phyloP scores from a whole-genome alignment of 2,797 vertebrate species.

The Eremophila alpestris region DNA sequence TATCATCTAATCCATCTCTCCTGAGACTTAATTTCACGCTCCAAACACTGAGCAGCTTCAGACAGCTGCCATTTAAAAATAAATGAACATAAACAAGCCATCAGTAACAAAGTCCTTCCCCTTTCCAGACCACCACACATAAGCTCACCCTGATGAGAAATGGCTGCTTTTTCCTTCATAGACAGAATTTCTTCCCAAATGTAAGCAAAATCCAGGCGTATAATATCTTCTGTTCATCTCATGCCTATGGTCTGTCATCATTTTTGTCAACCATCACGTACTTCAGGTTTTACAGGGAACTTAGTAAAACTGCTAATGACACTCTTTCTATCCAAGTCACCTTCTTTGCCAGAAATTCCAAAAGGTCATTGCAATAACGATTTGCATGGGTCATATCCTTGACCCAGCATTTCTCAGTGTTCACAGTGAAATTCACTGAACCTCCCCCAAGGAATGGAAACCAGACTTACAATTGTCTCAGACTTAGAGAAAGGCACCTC shows the following conservation, averaged over 20 bases:
- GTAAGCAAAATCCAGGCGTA: neutral
- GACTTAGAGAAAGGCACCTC: neutral
- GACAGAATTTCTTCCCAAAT: neutral
- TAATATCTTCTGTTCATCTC: neutral
- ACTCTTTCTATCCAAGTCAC: neutral
- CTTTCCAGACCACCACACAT: neutral
- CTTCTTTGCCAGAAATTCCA: neutral
- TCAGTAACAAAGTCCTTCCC: neutral
- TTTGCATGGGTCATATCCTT: neutral
- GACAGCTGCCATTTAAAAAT: conserved; percentile 55
- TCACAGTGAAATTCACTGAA: neutral
- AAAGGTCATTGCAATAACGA: neutral
- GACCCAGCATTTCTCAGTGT: rapidly evolving
- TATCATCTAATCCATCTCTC: conserved; percentile 38
- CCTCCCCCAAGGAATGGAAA: neutral
- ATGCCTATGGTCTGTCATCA: rapidly evolving
- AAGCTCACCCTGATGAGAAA: neutral
- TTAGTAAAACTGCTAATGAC: neutral
- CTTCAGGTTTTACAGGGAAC: neutral
- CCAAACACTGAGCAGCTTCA: conserved; percentile 19
- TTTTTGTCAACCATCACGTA: neutral
- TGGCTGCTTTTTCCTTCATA: neutral
- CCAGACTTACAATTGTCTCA: neutral
- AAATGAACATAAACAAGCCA: conserved; percentile 39
- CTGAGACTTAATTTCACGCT: conserved; percentile 54